phyloP scores from a whole-genome alignment of 1,140 invertebrate genomes.

The Ganaspis sp. region DNA sequence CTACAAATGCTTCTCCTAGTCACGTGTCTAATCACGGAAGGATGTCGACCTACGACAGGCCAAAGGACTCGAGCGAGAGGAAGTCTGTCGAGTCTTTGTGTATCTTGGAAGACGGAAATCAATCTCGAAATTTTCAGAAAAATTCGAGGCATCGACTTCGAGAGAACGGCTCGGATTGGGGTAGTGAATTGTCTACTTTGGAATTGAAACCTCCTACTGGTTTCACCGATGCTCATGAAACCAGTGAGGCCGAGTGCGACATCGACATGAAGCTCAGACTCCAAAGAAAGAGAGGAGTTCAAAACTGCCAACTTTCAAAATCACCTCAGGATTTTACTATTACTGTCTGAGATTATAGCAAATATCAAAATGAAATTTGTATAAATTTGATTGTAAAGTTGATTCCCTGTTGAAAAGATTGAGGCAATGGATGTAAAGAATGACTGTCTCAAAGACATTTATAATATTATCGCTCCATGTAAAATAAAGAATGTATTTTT shows the following conservation, averaged over 20 bases:
- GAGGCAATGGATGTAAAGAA: conserved; percentile 44
- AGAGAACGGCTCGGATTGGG: conserved; percentile 64
- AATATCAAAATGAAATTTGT: conserved; percentile 61
- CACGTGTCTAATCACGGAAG: conserved; percentile 52
- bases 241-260: conserved; percentile 75
- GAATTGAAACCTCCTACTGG: conserved; percentile 72
- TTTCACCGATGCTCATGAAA: conserved; percentile 73
- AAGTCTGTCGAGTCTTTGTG: conserved; percentile 70
- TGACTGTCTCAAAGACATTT: conserved; percentile 46
- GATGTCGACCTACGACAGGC: conserved; percentile 50
- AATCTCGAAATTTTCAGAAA: conserved; percentile 53
- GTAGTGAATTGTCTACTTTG: conserved; percentile 70
- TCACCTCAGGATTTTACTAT: conserved; percentile 74
- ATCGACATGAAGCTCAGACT: conserved; percentile 72
- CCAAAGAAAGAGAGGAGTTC: conserved; percentile 63
- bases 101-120: conserved; percentile 58
- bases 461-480: conserved; percentile 63
- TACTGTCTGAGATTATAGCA: conserved; percentile 72
- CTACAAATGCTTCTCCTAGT: conserved; percentile 67
- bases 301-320: conserved; percentile 70
- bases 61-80: conserved; percentile 58
- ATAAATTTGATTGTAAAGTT: conserved; percentile 23
- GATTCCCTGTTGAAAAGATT: conserved; percentile 16
- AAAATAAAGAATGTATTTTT: conserved; percentile 74
- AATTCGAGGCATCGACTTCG: conserved; percentile 40